phyloP scores from a whole-genome alignment of 2,113 vertebrate species.

The Colaptes auratus region DNA sequence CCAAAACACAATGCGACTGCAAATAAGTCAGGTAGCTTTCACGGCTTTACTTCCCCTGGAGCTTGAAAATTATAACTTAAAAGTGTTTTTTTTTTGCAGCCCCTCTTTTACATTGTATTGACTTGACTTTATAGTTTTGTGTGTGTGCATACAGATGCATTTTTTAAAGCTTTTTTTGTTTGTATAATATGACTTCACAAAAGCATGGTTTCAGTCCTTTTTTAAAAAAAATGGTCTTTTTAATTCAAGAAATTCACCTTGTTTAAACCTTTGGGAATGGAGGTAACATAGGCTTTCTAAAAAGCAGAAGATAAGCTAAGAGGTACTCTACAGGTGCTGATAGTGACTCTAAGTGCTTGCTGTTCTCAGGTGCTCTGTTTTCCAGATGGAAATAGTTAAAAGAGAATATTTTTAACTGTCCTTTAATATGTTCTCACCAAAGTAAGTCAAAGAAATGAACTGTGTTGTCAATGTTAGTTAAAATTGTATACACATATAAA shows the following conservation, averaged over 20 bases:
- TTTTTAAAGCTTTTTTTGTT: not conserved
- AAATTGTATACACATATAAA: not conserved
- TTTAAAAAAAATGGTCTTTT: not conserved
- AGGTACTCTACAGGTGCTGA: conserved; percentile 23
- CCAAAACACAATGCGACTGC: conserved; percentile 4
- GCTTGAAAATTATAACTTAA: not conserved
- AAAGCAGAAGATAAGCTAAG: conserved; percentile 18
- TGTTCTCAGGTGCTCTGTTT: conserved; percentile 56
- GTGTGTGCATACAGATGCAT: not conserved
- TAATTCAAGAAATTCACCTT: not conserved
- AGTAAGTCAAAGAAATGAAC: conserved; percentile 25
- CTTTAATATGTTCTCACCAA: conserved; percentile 38
- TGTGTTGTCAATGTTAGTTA: not conserved
- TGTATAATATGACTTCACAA: not conserved
- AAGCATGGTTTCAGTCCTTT: not conserved
- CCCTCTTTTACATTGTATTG: not conserved
- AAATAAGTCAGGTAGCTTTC: not conserved
- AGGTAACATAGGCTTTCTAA: not conserved
- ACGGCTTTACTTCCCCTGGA: not conserved
- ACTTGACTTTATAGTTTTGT: not conserved
- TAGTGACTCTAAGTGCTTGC: conserved; percentile 10
- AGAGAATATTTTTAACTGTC: conserved; percentile 7
- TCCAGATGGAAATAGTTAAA: conserved; percentile 15
- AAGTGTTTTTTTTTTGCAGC: not conserved
- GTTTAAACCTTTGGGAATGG: not conserved